Base-by-base conservation (phyloP, 2,797 vertebrate genomes). In the Anableps anableps region DNA sequence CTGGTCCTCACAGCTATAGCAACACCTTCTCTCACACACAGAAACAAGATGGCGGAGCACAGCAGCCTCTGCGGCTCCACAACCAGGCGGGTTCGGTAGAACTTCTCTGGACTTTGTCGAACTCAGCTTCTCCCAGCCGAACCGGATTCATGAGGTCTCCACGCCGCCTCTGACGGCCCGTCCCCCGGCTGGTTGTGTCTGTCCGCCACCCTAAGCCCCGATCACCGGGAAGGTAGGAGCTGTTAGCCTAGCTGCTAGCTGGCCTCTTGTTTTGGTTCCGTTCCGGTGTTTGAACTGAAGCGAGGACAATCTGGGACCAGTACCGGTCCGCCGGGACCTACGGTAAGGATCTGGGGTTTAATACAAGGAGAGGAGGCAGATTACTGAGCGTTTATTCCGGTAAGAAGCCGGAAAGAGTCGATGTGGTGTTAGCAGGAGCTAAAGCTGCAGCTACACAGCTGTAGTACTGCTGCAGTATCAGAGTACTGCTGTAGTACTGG, bases 11-110 rank as follows among this genome's bases (percentile, higher is more conserved):
- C 77, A 62, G 29, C 31, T 2, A 2, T 17, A 9, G 19, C 8
- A 41, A 68, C 8, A 1, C 21, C 23, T 11, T 17, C 3, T 4
- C 60, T 41, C 62, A 51, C 50, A 80, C 11, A 0, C 62, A 66
- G 62, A 81, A 72, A 82, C 83, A 93, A 92, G 89, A 91, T 91
- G 90, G 91, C 90, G 88, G 88, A 81, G 38, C 51, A 62, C 83
- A 71, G 78, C 83, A 51, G 71, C 60, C 19, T 55, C 75, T 47
- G 78, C n/a, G 73, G 51, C 38, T 41, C 51, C 14, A 78, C 23
- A 82, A 86, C 82, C 80, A 50, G 73, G 62, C 88, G 80, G 82
- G 68, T 74, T 41, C 81, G 72, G 47, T 76, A 70, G 72, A 92
- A 91, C 80, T 91, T 87, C 10, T 29, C 26, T 0, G 41, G 83